Base-by-base conservation (phyloP, 1,140 invertebrate genomes). In the Diachasma alloeum region DNA sequence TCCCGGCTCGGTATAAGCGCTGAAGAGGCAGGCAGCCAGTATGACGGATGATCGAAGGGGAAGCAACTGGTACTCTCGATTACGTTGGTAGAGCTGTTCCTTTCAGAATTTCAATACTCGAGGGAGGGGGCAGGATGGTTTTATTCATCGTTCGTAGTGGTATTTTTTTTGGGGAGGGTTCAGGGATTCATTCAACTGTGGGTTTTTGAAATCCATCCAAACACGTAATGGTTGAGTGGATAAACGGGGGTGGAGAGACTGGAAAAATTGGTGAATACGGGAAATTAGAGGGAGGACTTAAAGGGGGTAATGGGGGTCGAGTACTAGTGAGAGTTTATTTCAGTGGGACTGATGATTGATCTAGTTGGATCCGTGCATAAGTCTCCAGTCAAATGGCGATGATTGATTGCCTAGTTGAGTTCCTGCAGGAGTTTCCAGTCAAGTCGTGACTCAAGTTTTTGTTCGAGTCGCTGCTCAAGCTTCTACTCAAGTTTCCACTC, bases 1-100 rank as follows among this genome's bases (percentile, higher is more conserved):
- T 48, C 56, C 67, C 42, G 69, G 39, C 6, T 76, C 24, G 39
- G 36, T 67, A 59, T 68, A n/a, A 76, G 67, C 24, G 48, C 67
- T 44, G 37, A 72, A 66, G 39, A 36, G 59, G 37, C 31, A 42
- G 24, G 15, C 15, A 68, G 13, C 26, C n/a, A 17, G 5, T 63
- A 74, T 72, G 69, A 76, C 46, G n/a, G 68, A 76, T 76, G 75
- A 76, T 76, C 68, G 75, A 76, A 26, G 48, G 39, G 24, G 69
- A 72, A 76, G 75, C 75, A 72, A 76, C 75, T 72, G 75, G 69
- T 76, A 72, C 37, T 36, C 42, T 37, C 24, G 39, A 31, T 48
- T 48, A 26, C 26, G 11, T 13, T 36, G 42, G 15, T 63, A 63
- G 59, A 63, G 59, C 19, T 63, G 59, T 63, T 26, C 59, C 59